Evolutionary conservation across 2,888 invertebrate species (phyloP).

Genomic region (Diogma glabrata): DNA sequence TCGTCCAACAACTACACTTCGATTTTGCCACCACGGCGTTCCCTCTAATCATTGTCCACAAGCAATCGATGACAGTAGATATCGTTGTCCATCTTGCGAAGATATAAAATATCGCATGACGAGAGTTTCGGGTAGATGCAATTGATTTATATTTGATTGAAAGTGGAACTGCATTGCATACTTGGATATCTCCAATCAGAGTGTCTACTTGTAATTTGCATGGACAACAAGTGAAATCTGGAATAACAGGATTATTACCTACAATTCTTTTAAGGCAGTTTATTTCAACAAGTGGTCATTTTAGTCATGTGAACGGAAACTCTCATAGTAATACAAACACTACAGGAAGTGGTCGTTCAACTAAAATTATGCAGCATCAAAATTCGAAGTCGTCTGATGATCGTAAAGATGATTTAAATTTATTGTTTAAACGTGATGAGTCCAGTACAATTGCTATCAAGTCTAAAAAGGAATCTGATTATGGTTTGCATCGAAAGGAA

Average conservation of each 20-base stretch:
- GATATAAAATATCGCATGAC: conserved; percentile 92
- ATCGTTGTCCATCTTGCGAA: conserved; percentile 64
- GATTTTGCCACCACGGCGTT: conserved; percentile 68
- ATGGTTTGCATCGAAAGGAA: conserved; percentile 29
- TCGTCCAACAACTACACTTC: conserved; percentile 65
- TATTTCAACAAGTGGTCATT: conserved; percentile 44
- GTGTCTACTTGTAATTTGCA: conserved; percentile 91
- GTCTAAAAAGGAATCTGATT: conserved; percentile 17
- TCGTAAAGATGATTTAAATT: conserved; percentile 19
- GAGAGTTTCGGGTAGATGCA: conserved; percentile 74
- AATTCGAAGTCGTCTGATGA: conserved; percentile 24
- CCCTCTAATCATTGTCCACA: conserved; percentile 57
- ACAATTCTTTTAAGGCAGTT: conserved; percentile 57
- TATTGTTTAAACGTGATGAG: conserved; percentile 15
- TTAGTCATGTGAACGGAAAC: conserved; percentile 30
- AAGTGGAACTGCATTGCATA: conserved; percentile 71
- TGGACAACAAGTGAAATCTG: conserved; percentile 79
- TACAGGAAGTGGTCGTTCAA: conserved; percentile 38
- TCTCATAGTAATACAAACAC: conserved; percentile 55
- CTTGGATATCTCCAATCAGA: conserved; percentile 81
- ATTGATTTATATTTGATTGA: conserved; percentile 87
- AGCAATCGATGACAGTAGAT: conserved; percentile 56
- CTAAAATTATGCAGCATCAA: conserved; percentile 26
- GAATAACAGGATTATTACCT: conserved; percentile 75
- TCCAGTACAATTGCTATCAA: conserved; percentile 12